Percentiles rank a stretch among this genome's conserved stretches.
Conservation (phyloP, 2,113 vertebrate genomes). For the Xerus inauris region DNA sequence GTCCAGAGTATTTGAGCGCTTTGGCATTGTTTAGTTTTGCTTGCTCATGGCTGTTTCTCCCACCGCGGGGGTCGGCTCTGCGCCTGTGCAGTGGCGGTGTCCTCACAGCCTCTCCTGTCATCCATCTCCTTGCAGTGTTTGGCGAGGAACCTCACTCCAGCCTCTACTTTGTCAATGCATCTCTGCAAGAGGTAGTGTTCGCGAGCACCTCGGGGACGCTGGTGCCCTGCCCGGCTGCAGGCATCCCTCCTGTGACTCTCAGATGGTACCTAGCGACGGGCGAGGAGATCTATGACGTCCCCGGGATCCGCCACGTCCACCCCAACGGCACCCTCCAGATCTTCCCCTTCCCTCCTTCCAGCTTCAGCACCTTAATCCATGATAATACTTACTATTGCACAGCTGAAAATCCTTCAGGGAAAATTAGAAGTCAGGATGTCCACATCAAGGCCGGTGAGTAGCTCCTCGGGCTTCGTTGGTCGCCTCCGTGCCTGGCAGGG, state of each 20-base stretch:
- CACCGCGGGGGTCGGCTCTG: neutral
- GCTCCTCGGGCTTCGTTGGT: accelerated
- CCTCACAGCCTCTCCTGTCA: neutral
- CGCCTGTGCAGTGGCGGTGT: accelerated
- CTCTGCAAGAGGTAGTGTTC: constrained; percentile 99
- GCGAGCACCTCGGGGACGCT: constrained; percentile 99
- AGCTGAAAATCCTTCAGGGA: constrained; percentile 99
- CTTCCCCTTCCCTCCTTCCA: constrained; percentile 99
- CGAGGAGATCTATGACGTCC: constrained; percentile 99
- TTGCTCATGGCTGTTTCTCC: neutral
- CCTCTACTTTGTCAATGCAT: constrained; percentile 99
- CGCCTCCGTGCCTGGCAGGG: accelerated
- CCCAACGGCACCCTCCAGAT: constrained; percentile 99
- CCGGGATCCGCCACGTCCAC: constrained; percentile 99
- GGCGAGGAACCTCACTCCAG: constrained; percentile 98
- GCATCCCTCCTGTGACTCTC: constrained; percentile 95
- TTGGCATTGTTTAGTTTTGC: neutral
- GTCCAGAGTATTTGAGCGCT: neutral
- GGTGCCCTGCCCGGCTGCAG: constrained; percentile 99
- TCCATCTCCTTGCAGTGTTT: constrained; percentile 92
- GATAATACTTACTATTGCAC: constrained; percentile 99
- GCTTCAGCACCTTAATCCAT: constrained; percentile 99
- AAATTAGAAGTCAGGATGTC: constrained; percentile 99
- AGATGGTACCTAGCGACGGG: constrained; percentile 99
- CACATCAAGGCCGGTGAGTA: constrained; percentile 99